These are phyloP conservation scores for Zaprionus nigranus DNA, from an alignment of 1,140 invertebrate genomes.

Conservation along the genomic window DNA sequence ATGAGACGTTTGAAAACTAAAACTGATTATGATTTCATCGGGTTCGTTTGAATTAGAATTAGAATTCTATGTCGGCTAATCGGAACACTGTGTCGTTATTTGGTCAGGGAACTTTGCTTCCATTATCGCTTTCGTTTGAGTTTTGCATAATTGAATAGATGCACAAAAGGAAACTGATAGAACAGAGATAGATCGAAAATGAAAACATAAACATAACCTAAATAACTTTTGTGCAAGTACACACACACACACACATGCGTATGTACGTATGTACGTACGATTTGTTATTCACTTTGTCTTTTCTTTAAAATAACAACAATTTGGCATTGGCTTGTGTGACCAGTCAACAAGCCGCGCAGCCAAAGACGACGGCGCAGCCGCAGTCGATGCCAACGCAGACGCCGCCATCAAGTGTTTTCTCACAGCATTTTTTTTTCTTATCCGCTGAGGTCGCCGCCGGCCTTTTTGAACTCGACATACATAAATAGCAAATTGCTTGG, in stretches of 20 bases:
- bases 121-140: constrained; percentile 8
- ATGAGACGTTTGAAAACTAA: not conserved
- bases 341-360: constrained; percentile 33
- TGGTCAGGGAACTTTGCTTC: not conserved
- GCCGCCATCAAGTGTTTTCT: constrained; percentile 16
- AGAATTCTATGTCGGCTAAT: constrained; percentile 6
- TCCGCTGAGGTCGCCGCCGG: constrained; percentile 26
- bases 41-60: not conserved
- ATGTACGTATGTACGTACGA: not conserved
- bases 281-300: constrained; percentile 7
- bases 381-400: constrained; percentile 6
- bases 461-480: constrained; percentile 48
- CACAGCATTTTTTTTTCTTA: constrained; percentile 15
- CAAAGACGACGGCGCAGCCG: not conserved
- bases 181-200: not conserved
- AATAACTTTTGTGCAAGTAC: not conserved
- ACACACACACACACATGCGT: not conserved
- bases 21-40: constrained; percentile 24
- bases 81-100: not conserved
- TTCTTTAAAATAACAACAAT: constrained; percentile 36
- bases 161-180: not conserved
- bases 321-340: constrained; percentile 31
- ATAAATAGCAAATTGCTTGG: constrained; percentile 31
- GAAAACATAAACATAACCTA: constrained; percentile 9
- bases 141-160: constrained; percentile 23